phyloP scores from a whole-genome alignment of 2,113 vertebrate species.

The Mustelus asterias region DNA sequence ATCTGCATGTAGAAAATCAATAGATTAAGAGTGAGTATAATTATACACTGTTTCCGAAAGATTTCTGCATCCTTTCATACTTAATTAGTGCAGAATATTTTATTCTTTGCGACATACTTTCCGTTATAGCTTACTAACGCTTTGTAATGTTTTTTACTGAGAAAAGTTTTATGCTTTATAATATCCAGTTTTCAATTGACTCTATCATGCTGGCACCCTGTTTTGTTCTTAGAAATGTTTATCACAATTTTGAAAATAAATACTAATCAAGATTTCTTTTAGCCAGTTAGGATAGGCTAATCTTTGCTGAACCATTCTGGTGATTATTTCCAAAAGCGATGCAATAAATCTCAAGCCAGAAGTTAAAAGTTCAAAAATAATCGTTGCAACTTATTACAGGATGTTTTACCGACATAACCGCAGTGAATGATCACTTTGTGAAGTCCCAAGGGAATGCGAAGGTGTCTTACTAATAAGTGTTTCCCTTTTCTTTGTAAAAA shows the following conservation, averaged over 20 bases:
- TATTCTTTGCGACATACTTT: constrained; percentile 12
- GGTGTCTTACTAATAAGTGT: background rate
- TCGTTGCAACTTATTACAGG: background rate
- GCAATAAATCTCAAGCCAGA: background rate
- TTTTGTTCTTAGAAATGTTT: background rate
- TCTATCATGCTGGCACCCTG: background rate
- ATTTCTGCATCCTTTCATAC: constrained; percentile 53
- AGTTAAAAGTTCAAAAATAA: background rate
- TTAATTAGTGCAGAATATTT: constrained; percentile 25
- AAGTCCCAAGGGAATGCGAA: background rate
- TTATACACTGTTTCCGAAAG: constrained; percentile 56
- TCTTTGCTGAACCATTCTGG: background rate
- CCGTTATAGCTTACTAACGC: background rate
- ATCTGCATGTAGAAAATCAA: constrained; percentile 56
- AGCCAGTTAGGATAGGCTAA: background rate
- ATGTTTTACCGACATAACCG: background rate
- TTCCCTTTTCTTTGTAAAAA: background rate
- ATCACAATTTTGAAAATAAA: background rate
- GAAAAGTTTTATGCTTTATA: background rate
- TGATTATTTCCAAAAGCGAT: background rate
- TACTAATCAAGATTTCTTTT: background rate
- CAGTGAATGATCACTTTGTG: background rate
- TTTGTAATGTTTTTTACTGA: background rate
- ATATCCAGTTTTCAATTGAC: background rate
- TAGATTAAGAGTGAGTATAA: constrained; percentile 58